Base-by-base conservation (phyloP, 2,797 vertebrate genomes). In the Cyclura pinguis region DNA sequence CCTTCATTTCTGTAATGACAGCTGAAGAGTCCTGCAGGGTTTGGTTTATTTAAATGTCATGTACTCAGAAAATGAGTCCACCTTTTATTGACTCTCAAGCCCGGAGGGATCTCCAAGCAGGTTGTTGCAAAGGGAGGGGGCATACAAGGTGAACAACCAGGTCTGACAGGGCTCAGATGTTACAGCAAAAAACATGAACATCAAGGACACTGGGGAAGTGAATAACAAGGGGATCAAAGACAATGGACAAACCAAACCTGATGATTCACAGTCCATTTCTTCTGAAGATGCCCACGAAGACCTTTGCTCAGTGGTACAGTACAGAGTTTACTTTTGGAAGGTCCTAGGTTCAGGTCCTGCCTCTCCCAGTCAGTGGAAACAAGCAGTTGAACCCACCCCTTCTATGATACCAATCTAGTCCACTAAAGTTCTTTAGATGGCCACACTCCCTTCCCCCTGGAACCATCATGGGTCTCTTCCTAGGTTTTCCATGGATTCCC, bases 21-120 rank as follows among this genome's bases (percentile, higher is more conserved):
- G 73, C 78, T 84, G 86, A 92, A 83, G 32, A 86, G 47, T 78
- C 80, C 89, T 38, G 72, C 32, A 32, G 57, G 59, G 50, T 18
- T 47, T 89, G n/a, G 87, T 76, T 57, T 20, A 9, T 1, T 8
- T 76, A 72, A 87, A 24, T 85, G 89, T 83, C 73, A 69, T 18
- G 69, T 81, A 1, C 22, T 62, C 2, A 80, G 89, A 90, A 85
- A 90, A 22, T 5, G 69, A 55, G 55, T 47, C 62, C 85, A 84
- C 57, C 62, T 85, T 88, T 0, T 78, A 87, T 78, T 78, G 74
- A 78, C 74, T 78, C 57, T 32, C 85, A 12, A 57, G 35, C 85
- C 85, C 55, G 2, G 27, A 32, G 32, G 38, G 74, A 78, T 38
- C 73, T 59, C 77, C 73, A 27, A 38, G 24, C 72, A 77, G n/a